phyloP scores from a whole-genome alignment of 2,797 vertebrate genomes.

The Trichosurus vulpecula region DNA sequence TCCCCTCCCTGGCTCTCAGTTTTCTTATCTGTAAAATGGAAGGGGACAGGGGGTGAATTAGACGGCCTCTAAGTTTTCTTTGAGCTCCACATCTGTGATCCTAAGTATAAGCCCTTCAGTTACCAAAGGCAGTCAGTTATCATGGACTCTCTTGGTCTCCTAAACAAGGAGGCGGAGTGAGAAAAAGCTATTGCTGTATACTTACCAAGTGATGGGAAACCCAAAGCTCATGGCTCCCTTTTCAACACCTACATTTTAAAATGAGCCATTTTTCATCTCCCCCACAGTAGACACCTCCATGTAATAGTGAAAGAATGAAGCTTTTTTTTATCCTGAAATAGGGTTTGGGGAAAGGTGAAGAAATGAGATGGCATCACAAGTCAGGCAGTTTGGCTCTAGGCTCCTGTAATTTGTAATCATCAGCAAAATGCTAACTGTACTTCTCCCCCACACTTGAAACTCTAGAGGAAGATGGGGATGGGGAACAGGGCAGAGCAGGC shows the following conservation, averaged over 20 bases:
- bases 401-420: neutral
- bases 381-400: neutral
- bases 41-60: neutral
- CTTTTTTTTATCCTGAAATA: neutral
- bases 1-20: neutral
- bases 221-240: constrained; percentile 33
- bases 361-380: constrained; percentile 1
- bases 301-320: constrained; percentile 39
- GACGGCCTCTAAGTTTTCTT: neutral
- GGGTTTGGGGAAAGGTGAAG: neutral
- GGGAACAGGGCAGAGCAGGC: neutral
- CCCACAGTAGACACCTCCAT: constrained; percentile 18
- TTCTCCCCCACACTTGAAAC: neutral
- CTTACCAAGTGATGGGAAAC: neutral
- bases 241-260: constrained; percentile 37
- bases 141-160: neutral
- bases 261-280: constrained; percentile 13
- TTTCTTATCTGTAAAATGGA: neutral
- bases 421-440: constrained; percentile 20
- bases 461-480: neutral
- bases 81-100: neutral
- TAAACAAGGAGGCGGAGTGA: neutral
- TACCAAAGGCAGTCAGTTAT: neutral
- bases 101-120: neutral
- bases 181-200: neutral